Evolutionary conservation across 2,888 invertebrate genomes (phyloP), one percentile per base, ranked within the genome.

Genomic region (Hymenopus coronatus): DNA sequence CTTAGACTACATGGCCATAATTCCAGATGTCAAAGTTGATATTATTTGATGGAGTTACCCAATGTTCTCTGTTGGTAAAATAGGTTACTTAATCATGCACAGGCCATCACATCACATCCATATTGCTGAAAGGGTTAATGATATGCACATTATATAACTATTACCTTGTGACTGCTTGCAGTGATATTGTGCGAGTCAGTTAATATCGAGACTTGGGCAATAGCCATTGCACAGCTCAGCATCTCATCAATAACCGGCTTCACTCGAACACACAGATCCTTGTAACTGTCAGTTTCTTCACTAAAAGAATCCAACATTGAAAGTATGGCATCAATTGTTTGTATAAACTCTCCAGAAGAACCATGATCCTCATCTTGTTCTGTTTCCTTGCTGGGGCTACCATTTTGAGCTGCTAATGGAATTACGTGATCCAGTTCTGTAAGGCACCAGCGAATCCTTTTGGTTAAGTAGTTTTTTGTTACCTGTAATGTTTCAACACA

Each of bases 221-320:
- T 93, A 7, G 93, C 92, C 92, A 94, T 93, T 20, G 93, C 93
- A 90, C 93, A 92, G 20, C 93, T 92, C 89, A 94, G 93, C 1
- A 93, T 91, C 40, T 93, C 93, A 87, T 88, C 88, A 28, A 88
- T 33, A 27, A 54, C 14, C 4, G 25, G 14, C 40, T 88, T 88
- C 46, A 88, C 27, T 83, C 82, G 87, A 30, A 33, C n/a, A 25
- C 25, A 27, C n/a, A n/a, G 54, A 9, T 25, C 54, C 46, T 28
- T 70, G 28, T 28, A 33, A 25, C n/a, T 14, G 54, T 27, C n/a
- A 46, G 1, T n/a, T 28, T 20, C 12, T 28, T 70, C n/a, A 70
- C 27, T 9, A 28, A 87, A 40, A 54, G 25, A n/a, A 54, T 28
- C 82, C 70, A 87, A n/a, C 54, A 92, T 91, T 88, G 93, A 93